phyloP scores from a whole-genome alignment of 2,113 vertebrate species.

The Numenius arquata region DNA sequence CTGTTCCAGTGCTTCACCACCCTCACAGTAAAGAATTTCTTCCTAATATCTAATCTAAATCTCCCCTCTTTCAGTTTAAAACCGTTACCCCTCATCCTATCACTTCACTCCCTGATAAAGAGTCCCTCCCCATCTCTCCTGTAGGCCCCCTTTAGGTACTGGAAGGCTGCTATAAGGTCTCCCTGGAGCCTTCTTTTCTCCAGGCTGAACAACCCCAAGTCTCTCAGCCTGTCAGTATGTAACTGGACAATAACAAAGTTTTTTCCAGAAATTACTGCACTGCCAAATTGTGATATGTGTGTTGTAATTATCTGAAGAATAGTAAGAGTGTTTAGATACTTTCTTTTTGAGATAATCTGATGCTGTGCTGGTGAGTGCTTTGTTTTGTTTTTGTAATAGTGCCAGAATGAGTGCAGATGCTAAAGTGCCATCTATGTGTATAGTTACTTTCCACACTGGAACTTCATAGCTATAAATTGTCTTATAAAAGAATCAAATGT shows the following conservation, averaged over 20 bases:
- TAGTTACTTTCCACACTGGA: not conserved
- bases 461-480: not conserved
- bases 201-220: too few species aligned
- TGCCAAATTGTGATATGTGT: not conserved
- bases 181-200: too few species aligned
- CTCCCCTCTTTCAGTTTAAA: too few species aligned
- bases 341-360: not conserved
- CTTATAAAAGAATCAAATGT: not conserved
- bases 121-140: too few species aligned
- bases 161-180: too few species aligned
- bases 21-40: too few species aligned
- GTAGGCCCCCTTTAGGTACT: too few species aligned
- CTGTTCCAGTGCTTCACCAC: too few species aligned
- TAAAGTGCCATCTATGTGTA: not conserved
- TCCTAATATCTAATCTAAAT: too few species aligned
- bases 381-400: not conserved
- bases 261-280: not conserved
- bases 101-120: too few species aligned
- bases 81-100: too few species aligned
- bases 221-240: not conserved
- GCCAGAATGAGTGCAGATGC: not conserved
- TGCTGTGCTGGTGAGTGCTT: not conserved
- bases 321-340: not conserved
- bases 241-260: not conserved
- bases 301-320: not conserved